Evolutionary conservation across 2,888 invertebrate species (phyloP).

Genomic region (Trachelus tabidus): DNA sequence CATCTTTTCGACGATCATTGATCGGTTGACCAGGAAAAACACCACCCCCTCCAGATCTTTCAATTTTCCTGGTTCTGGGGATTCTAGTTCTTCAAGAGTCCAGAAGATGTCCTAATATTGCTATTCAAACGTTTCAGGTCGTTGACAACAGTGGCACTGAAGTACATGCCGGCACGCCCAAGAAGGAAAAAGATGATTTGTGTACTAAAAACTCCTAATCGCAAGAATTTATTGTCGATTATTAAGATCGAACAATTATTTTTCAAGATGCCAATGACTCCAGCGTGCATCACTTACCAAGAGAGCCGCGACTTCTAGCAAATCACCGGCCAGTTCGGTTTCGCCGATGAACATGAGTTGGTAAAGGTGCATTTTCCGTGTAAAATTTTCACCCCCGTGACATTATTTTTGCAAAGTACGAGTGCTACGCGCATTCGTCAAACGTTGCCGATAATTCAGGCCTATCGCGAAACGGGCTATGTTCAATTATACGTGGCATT

Average conservation of each 20-base stretch:
- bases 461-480: constrained; percentile 14
- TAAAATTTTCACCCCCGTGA: constrained; percentile 13
- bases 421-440: background rate
- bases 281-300: constrained; percentile 49
- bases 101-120: background rate
- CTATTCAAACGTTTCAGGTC: background rate
- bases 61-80: background rate
- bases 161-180: background rate
- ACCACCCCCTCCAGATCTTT: background rate
- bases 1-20: background rate
- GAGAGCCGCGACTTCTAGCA: constrained; percentile 53
- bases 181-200: background rate
- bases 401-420: background rate
- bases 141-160: background rate
- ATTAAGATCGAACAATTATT: background rate
- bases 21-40: background rate
- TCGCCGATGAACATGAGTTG: constrained; percentile 53
- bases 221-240: background rate
- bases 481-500: constrained; percentile 33
- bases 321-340: constrained; percentile 51
- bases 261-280: background rate
- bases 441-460: background rate
- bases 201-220: background rate
- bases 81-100: background rate
- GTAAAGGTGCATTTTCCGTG: constrained; percentile 45